Percentiles rank a stretch among this genome's conserved stretches.
Conservation (phyloP, 2,797 vertebrate species). For the Enteromius thamalakanensis region DNA sequence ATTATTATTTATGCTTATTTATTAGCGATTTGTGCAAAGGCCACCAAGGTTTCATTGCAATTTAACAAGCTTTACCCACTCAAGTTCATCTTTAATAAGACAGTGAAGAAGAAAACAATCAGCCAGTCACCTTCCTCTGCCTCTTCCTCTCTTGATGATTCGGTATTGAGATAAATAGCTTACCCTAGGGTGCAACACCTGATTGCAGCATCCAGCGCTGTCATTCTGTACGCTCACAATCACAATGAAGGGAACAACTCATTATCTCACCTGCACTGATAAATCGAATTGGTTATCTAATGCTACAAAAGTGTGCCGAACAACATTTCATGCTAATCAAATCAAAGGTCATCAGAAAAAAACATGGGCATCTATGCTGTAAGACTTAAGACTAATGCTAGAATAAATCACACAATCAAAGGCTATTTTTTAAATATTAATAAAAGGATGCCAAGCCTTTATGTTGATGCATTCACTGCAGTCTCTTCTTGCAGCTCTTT, state of each 20-base stretch:
- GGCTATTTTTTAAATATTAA: background rate
- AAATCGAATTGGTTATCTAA: constrained; percentile 30
- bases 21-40: background rate
- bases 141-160: constrained; percentile 54
- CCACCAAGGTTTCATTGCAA: background rate
- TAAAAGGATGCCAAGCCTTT: background rate
- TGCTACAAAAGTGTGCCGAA: background rate
- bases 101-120: constrained; percentile 35
- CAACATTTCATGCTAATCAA: constrained; percentile 40
- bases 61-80: constrained; percentile 19
- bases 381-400: constrained; percentile 5
- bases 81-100: constrained; percentile 26
- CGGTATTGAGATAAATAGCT: constrained; percentile 56
- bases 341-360: constrained; percentile 35
- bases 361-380: background rate
- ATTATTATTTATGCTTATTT: background rate
- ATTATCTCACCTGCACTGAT: constrained; percentile 41
- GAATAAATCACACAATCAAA: constrained; percentile 11
- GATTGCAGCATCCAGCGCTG: constrained; percentile 50
- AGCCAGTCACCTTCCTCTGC: constrained; percentile 43
- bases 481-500: constrained; percentile 7
- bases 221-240: constrained; percentile 48
- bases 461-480: constrained; percentile 26
- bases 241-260: constrained; percentile 41
- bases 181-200: constrained; percentile 55